phyloP scores from a whole-genome alignment of 2,113 vertebrate species.

The Pituophis catenifer region DNA sequence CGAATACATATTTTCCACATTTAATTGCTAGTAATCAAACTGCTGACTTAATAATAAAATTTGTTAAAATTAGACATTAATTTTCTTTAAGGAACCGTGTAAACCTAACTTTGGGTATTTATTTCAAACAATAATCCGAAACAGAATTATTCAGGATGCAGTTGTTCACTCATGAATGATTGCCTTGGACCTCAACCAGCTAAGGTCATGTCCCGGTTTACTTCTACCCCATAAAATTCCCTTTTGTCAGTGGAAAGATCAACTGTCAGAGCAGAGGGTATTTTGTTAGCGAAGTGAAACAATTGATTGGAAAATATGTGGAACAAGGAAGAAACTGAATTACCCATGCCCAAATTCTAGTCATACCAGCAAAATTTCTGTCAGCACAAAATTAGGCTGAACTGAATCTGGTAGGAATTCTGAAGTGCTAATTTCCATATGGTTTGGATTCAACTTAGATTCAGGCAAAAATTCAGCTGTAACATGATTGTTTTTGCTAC shows the following conservation, averaged over 20 bases:
- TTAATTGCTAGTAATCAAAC: conserved; percentile 31
- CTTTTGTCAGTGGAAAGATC: not conserved
- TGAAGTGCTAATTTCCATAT: not conserved
- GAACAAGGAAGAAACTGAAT: not conserved
- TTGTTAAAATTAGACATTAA: not conserved
- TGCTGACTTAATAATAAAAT: conserved; percentile 23
- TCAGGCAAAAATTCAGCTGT: not conserved
- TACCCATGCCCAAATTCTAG: not conserved
- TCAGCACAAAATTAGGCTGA: not conserved
- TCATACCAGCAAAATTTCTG: not conserved
- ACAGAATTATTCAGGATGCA: not conserved
- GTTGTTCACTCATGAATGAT: not conserved
- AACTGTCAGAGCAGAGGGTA: not conserved
- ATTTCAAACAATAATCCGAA: not conserved
- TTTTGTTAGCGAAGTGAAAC: not conserved
- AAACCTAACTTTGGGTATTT: not conserved
- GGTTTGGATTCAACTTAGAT: not conserved
- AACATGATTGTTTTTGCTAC: not conserved
- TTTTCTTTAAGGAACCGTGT: not conserved
- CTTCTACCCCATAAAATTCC: not conserved
- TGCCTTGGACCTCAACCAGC: not conserved
- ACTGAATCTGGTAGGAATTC: not conserved
- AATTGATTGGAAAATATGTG: not conserved
- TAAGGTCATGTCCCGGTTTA: not conserved
- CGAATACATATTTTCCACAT: not conserved